A percentile compares a stretch with the other conserved stretches of the same genome.
Conservation (phyloP, 2,113 vertebrate genomes). For the Periophthalmus modestus region DNA sequence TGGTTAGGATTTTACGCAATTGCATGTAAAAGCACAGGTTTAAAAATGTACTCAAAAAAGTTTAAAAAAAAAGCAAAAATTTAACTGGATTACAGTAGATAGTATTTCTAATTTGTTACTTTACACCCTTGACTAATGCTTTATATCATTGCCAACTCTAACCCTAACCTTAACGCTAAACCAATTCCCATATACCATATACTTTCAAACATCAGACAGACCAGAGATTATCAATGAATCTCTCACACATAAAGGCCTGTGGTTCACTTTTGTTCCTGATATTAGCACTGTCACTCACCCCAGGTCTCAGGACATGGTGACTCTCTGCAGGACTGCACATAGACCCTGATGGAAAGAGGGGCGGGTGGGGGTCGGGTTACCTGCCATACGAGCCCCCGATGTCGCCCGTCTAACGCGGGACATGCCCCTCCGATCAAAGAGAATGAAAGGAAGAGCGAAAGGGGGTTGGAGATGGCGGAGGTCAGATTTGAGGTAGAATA, state of each 20-base stretch:
- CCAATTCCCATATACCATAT: too few relatives aligned
- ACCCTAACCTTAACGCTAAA: too few relatives aligned
- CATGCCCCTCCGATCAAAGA: slow-evolving; percentile 77
- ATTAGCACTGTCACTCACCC: slow-evolving; percentile 54
- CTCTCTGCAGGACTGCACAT: slow-evolving; percentile 19
- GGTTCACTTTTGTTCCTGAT: slow-evolving; percentile 24
- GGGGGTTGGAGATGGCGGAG: slow-evolving; percentile 27
- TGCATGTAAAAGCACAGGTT: too few relatives aligned
- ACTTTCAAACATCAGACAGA: slow-evolving; percentile 13
- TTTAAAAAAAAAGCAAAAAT: too few relatives aligned
- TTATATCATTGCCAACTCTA: too few relatives aligned
- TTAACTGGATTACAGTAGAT: too few relatives aligned
- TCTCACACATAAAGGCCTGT: slow-evolving; percentile 6
- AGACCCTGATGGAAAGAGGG: slow-evolving; percentile 47
- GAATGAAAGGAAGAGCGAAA: slow-evolving; percentile 14
- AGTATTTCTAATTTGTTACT: too few relatives aligned
- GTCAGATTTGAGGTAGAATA: slow-evolving; percentile 27
- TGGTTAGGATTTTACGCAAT: too few relatives aligned
- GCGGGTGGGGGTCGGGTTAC: slow-evolving; percentile 75
- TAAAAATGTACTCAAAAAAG: too few relatives aligned
- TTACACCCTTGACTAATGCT: too few relatives aligned
- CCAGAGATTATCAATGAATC: slow-evolving; percentile 19
- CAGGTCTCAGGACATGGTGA: slow-evolving; percentile 60
- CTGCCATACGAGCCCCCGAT: slow-evolving; percentile 69
- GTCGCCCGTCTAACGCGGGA: slow-evolving; percentile 71